phyloP scores from a whole-genome alignment of 92 coral and sea anemone genomes.

The Porites lobata region DNA sequence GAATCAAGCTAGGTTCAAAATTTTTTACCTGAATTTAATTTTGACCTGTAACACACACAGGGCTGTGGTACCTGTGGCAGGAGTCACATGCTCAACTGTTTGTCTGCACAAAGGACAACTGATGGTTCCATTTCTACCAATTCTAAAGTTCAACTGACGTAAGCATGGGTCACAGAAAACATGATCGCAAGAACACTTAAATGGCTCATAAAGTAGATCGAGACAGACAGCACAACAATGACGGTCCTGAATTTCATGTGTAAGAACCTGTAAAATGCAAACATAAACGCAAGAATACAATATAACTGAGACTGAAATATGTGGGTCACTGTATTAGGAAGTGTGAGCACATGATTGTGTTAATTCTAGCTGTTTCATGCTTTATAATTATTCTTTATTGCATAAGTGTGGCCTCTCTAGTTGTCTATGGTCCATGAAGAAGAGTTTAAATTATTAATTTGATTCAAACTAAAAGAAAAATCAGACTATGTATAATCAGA shows the following conservation, averaged over 20 bases:
- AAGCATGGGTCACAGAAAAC: conserved; percentile 97
- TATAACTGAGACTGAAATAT: not conserved
- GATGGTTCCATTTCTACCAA: conserved; percentile 48
- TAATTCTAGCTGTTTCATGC: no score
- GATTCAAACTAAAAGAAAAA: no score
- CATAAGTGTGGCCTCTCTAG: no score
- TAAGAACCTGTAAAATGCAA: conserved; percentile 2
- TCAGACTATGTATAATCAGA: no score
- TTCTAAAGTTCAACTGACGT: conserved; percentile 82
- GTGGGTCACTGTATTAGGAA: not conserved
- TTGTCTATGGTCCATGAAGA: no score
- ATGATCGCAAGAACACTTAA: conserved; percentile 86
- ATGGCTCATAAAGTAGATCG: conserved; percentile 88
- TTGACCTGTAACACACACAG: not conserved
- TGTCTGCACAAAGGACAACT: conserved; percentile 93
- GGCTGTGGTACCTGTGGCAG: conserved; percentile 76
- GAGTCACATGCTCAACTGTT: conserved; percentile 62
- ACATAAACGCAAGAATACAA: not conserved
- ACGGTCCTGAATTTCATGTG: conserved; percentile 59
- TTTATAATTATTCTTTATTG: no score
- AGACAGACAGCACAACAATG: conserved; percentile 90
- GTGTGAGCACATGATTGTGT: no score
- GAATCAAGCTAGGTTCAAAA: no score
- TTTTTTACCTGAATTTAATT: no score
- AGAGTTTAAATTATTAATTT: no score